Evolutionary conservation across 2,797 vertebrate genomes (phyloP).

Genomic region (Ciconia nigra): DNA sequence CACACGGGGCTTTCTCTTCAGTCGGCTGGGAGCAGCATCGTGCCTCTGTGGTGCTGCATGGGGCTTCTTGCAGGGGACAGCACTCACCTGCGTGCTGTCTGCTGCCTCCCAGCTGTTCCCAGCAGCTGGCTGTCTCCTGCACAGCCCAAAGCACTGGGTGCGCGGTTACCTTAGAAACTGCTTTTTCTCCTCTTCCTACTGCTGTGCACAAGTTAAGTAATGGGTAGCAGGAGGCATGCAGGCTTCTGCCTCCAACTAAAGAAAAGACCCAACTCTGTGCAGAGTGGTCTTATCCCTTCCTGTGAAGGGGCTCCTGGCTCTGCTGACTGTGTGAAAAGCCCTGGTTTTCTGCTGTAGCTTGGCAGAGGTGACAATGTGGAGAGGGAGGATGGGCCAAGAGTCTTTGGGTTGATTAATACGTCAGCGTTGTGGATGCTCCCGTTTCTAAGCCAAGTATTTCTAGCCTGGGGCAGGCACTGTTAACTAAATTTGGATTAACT

Average conservation of each 20-base stretch:
- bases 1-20: background rate
- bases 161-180: conserved; percentile 16
- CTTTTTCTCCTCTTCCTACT: background rate
- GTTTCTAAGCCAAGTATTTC: background rate
- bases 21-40: fast-evolving
- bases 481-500: background rate
- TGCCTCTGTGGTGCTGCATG: fast-evolving
- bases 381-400: background rate
- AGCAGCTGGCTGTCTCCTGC: background rate
- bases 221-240: background rate
- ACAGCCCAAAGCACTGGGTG: background rate
- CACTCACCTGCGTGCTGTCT: background rate
- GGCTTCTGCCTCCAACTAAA: background rate
- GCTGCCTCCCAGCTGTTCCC: background rate
- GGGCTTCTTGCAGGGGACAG: background rate
- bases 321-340: background rate
- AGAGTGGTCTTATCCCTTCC: background rate
- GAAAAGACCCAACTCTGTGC: background rate
- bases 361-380: background rate
- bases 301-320: background rate
- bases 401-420: background rate
- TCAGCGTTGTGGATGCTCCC: background rate
- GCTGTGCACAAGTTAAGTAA: background rate
- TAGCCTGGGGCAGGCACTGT: background rate
- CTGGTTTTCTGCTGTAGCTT: background rate